Conservation (phyloP, 2,113 vertebrate species). For the Clarias gariepinus region DNA sequence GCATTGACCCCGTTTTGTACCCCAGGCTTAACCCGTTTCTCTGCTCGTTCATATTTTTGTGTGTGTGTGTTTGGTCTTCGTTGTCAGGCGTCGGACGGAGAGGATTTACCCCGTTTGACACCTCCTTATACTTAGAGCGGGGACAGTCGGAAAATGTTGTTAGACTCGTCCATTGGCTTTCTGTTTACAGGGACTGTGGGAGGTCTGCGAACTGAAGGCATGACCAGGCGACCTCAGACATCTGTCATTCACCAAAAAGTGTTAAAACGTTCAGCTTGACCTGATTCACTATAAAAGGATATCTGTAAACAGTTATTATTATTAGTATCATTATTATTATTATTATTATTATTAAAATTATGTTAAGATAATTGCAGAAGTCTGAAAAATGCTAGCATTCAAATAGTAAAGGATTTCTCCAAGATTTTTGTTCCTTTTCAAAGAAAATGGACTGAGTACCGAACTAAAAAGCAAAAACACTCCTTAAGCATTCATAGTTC, state of each 20-base stretch:
- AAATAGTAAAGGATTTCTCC: neutral
- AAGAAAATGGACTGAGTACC: neutral
- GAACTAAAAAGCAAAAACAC: neutral
- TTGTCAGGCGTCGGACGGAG: constrained; percentile 12
- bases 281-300: neutral
- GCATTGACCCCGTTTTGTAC: constrained; percentile 64
- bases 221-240: constrained; percentile 24
- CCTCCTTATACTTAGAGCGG: constrained; percentile 41
- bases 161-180: constrained; percentile 21
- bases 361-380: neutral
- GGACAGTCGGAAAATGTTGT: constrained; percentile 8
- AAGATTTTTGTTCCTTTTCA: neutral
- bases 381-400: neutral
- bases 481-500: neutral
- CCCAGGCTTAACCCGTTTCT: constrained; percentile 61
- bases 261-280: constrained; percentile 1
- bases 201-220: neutral
- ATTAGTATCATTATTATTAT: neutral
- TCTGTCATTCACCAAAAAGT: neutral
- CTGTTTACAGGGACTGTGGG: constrained; percentile 26
- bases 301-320: neutral
- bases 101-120: constrained; percentile 49
- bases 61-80: constrained; percentile 46
- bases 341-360: neutral
- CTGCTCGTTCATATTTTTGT: constrained; percentile 38